phyloP scores from a whole-genome alignment of 1,140 invertebrate species.

The Bombus soroeensis region DNA sequence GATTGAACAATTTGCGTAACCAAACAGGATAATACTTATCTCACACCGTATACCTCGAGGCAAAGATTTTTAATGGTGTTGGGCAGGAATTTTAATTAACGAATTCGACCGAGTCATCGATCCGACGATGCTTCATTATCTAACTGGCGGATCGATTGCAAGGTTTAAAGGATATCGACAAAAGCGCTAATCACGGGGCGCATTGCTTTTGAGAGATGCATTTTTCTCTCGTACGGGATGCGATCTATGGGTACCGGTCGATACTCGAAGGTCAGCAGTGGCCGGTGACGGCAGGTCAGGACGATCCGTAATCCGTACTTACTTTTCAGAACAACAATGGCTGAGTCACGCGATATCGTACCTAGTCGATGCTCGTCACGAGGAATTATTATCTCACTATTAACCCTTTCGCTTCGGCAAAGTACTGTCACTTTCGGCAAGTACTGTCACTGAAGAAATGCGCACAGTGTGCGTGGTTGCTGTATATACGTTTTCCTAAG shows the following conservation, averaged over 20 bases:
- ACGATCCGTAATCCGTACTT: constrained; percentile 23
- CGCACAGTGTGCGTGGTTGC: no score
- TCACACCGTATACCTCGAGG: not conserved
- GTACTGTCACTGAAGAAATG: no score
- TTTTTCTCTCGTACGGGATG: not conserved
- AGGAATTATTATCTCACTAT: constrained; percentile 44
- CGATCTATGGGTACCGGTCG: not conserved
- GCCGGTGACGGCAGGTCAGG: constrained; percentile 43
- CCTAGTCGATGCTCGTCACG: constrained; percentile 41
- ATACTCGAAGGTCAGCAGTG: constrained; percentile 56
- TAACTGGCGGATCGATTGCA: constrained; percentile 27
- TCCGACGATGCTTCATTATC: constrained; percentile 41
- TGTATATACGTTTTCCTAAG: no score
- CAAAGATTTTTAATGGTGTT: not conserved
- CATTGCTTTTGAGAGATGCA: constrained; percentile 29
- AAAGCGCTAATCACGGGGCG: constrained; percentile 31
- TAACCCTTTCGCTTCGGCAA: no score
- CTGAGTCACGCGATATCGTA: constrained; percentile 65
- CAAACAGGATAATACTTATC: not conserved
- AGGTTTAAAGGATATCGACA: constrained; percentile 19
- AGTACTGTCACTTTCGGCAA: no score
- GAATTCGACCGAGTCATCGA: constrained; percentile 48
- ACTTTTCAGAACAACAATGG: constrained; percentile 66
- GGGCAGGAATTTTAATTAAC: constrained; percentile 52
- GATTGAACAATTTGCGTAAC: no score